Base-by-base conservation (phyloP, 2,113 vertebrate species). In the Istiophorus platypterus region DNA sequence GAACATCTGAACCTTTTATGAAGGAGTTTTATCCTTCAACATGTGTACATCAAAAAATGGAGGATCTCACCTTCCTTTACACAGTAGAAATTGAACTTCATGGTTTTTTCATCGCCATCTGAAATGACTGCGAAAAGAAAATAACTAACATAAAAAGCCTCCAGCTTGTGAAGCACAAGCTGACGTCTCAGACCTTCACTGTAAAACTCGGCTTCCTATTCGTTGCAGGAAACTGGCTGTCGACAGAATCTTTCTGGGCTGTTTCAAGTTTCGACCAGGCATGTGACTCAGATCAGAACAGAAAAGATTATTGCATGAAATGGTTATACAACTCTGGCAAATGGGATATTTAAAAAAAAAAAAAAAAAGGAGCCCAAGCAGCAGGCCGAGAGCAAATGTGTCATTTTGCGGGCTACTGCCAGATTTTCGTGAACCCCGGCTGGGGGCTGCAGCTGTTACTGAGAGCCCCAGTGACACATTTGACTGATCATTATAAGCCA, bases 401-500 rank as follows among this genome's bases (percentile, higher is more conserved):
- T 34, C 66, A 57, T 70, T 83, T 85, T 37, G 37, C 70, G 4
- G 31, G 61, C 76, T 82, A 65, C 65, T 73, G 63, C 56, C 78
- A 72, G 45, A 78, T 57, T 82, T 73, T n/a, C 62, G n/a, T 67
- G 74, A 80, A 78, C 47, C 29, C 37, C 6, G 18, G 64, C 75
- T 54, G 72, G 64, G 1, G 70, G 54, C 65, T 74, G 58, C 62
- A 62, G 76, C 84, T 73, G 52, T 76, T 76, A 79, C 78, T 31
- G 63, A 58, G 74, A 80, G 62, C 41, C 70, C 62, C 67, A 12
- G 67, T 80, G 78, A 85, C 85, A 72, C 29, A 72, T 91, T 56
- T 76, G 85, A 87, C 34, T 90, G 80, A 90, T 88, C 77, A 72
- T 80, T 80, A 62, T 78, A 58, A 67, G 81, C 75, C 6, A 70